Evolutionary conservation across 2,113 vertebrate genomes (phyloP), one percentile per base, ranked within the genome.

Genomic region (Microcebus jonahi): DNA sequence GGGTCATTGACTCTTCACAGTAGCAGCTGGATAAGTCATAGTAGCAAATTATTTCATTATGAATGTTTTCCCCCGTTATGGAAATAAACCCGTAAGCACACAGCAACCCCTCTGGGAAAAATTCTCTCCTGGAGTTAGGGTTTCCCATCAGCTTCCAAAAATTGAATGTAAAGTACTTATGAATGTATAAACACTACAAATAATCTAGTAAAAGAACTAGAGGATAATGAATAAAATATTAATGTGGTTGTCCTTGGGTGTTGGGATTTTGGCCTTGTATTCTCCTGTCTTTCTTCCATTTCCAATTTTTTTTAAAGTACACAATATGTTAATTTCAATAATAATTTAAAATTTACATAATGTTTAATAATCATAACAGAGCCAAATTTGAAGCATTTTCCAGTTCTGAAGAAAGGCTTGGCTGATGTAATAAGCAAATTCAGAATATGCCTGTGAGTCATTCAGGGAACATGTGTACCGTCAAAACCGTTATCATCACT

Each of bases 11-110:
- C 23, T 81, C 11, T 81, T 68, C 55, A 57, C 31, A 57, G 27
- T 73, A 85, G 48, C n/a, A 89, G 73, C 94, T 92, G 88, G 59
- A 50, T 76, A 92, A 91, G n/a, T 50, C 42, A 36, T 31, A 85
- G 42, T 17, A 90, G 67, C 83, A 96, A 71, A 57, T 89, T 25
- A 76, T 50, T 91, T 73, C 59, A 70, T 86, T 70, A 15, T 77
- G 86, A 93, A 53, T 70, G 79, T n/a, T 94, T 94, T 90, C 67
- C 27, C 81, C 59, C 76, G 34, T 68, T 29, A 55, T 81, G 65
- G 65, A 65, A 86, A 36, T 88, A 89, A 93, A n/a, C 27, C 42
- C 11, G 4, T 23, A 39, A 21, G 63, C 57, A 53, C 39, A 65
- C 11, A 80, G 50, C 42, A 96, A 2, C 50, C 53, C 48, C 84